phyloP scores from a whole-genome alignment of 1,140 invertebrate genomes.

The Apis dorsata region DNA sequence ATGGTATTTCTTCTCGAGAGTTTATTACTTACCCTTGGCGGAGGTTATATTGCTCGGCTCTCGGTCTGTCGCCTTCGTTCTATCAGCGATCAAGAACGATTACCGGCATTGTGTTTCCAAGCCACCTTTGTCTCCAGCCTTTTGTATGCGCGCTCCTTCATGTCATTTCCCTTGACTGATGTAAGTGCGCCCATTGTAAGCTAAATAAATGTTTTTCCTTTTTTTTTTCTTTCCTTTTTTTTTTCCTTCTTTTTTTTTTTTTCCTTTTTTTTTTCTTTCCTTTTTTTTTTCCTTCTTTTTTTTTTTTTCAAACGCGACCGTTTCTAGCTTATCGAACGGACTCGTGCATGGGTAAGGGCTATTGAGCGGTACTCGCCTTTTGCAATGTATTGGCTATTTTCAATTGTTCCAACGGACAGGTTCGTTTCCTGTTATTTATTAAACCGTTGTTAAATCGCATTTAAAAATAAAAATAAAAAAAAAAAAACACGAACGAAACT shows the following conservation, averaged over 20 bases:
- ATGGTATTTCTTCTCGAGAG: conserved; percentile 60
- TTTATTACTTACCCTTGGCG: conserved; percentile 59
- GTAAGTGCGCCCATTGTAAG: conserved; percentile 59
- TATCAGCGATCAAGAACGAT: conserved; percentile 60
- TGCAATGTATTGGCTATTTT: background rate
- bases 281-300: background rate
- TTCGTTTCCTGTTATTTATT: background rate
- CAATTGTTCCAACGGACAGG: background rate
- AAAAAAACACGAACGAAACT: no score
- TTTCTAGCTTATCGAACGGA: background rate
- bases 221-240: conserved; percentile 6
- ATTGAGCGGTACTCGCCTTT: background rate
- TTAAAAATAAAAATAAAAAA: background rate
- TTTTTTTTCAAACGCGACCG: background rate
- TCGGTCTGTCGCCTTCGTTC: conserved; percentile 58
- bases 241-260: background rate
- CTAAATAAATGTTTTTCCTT: conserved; percentile 23
- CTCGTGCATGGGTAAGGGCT: background rate
- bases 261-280: conserved; percentile 2
- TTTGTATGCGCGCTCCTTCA: conserved; percentile 60
- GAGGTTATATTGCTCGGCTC: conserved; percentile 58
- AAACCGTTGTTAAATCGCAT: background rate
- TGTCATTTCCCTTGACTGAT: conserved; percentile 65
- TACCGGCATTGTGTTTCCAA: conserved; percentile 53
- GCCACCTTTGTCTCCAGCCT: conserved; percentile 51